Evolutionary conservation across 1,140 invertebrate genomes (phyloP).

Genomic region (Melanaphis sacchari): DNA sequence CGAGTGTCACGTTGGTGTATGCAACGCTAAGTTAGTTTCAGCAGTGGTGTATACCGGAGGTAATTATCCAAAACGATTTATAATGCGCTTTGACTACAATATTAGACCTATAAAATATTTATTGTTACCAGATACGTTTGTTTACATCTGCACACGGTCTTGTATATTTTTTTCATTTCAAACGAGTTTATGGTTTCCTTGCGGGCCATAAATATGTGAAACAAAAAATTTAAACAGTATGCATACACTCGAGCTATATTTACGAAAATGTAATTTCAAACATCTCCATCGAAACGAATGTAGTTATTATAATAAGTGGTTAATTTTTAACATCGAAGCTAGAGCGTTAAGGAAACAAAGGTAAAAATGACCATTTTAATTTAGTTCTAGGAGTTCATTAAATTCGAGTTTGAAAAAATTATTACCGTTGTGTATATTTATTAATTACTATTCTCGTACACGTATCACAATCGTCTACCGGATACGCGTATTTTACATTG

Average conservation of each 20-base stretch:
- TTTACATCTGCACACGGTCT: not conserved
- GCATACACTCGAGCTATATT: not conserved
- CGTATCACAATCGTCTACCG: not conserved
- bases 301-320: not conserved
- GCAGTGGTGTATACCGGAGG: not conserved
- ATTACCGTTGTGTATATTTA: not conserved
- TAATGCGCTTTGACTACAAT: not conserved
- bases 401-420: not conserved
- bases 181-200: not conserved
- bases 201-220: not conserved
- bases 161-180: not conserved
- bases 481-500: not conserved
- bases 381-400: not conserved
- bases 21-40: not conserved
- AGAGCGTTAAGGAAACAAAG: not conserved
- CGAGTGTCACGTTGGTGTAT: not conserved
- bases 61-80: not conserved
- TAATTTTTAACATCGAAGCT: too few species aligned
- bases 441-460: not conserved
- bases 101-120: not conserved
- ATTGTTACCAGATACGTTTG: not conserved
- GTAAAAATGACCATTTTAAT: not conserved
- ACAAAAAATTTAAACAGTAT: not conserved
- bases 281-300: not conserved
- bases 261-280: not conserved